Base-by-base conservation (phyloP, 2,888 invertebrate species). In the Nomada fabriciana region DNA sequence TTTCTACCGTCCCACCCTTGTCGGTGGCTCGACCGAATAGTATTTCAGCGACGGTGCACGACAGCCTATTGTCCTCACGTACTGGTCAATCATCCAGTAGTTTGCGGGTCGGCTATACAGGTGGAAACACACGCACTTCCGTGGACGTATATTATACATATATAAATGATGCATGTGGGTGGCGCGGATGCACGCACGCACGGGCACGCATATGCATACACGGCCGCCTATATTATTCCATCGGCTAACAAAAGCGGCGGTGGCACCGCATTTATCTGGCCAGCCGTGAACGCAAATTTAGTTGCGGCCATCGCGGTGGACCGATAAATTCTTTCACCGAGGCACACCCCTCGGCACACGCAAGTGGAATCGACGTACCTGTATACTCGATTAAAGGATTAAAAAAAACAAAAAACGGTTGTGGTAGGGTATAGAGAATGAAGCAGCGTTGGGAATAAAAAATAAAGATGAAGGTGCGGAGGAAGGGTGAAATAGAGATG, bases 251-350 rank as follows among this genome's bases (percentile, higher is more conserved):
- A 89, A 89, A 89, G 89, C 88, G 83, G 69, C 75, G 76, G 80
- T 67, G 77, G 73, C 72, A 81, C 83, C 81, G 89, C 89, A 89
- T 89, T 89, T 89, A 87, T 89, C 83, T 86, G 87, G 85, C 81
- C 76, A 70, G 87, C 84, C 87, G 85, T 87, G 82, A 89, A 84
- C 81, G 81, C 85, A 87, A 89, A 88, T 89, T 89, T 80, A 87
- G 88, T 87, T 85, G 89, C 80, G 88, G 88, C 78, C 77, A 73
- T 88, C 80, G 80, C 75, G 88, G 86, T 79, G 71, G 65, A 76
- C 81, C 89, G 83, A 89, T 88, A 89, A 85, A 80, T 88, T 88
- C 86, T 89, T 86, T 82, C 88, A 78, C 78, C 72, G 53, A 71
- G 87, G 70, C 82, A 77, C 77, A 64, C 52, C 74, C 76, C 55